Evolutionary conservation across 2,888 invertebrate genomes (phyloP), one percentile per base, ranked within the genome.

Genomic region (Pyrgus malvae): DNA sequence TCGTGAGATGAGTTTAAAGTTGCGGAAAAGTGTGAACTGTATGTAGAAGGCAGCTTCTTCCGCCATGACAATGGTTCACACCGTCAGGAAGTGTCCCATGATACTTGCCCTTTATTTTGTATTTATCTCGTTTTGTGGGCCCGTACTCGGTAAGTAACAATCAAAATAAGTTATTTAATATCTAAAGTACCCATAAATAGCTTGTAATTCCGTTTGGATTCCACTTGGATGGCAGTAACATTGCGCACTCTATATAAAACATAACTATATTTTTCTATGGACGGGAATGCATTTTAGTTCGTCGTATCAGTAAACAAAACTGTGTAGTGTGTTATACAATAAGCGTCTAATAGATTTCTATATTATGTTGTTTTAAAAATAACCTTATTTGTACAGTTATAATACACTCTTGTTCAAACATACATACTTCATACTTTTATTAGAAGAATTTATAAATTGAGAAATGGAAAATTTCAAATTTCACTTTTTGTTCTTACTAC

Each of bases 11-110:
- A 70, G 67, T 78, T 78, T 80, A 59, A 68, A 72, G 67, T 72
- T 63, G 66, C 68, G 66, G 59, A 72, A 66, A 72, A 71, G 62
- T 66, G 73, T 72, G 68, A 72, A 79, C 69, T 80, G 68, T 77
- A 68, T 76, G 78, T 83, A 76, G 80, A 81, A 78, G 71, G 68
- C 68, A 67, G 75, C 72, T 70, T 76, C 78, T 83, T 87, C 86
- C 87, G 89, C 87, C 84, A 89, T 89, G 85, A 89, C 83, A 81
- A 88, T 89, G 88, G 78, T 69, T 72, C 78, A 67, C 77, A 74
- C 74, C 65, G 68, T 77, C 75, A 78, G 80, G 79, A 83, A 78
- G 75, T 80, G 75, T 80, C 73, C 75, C 71, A 77, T 78, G 74
- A 75, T 76, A 78, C 72, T 83, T 78, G 76, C 76, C 72, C 75